Evolutionary conservation across 2,113 vertebrate genomes (phyloP), one percentile per base, ranked within the genome.

Genomic region (Prolemur simus): DNA sequence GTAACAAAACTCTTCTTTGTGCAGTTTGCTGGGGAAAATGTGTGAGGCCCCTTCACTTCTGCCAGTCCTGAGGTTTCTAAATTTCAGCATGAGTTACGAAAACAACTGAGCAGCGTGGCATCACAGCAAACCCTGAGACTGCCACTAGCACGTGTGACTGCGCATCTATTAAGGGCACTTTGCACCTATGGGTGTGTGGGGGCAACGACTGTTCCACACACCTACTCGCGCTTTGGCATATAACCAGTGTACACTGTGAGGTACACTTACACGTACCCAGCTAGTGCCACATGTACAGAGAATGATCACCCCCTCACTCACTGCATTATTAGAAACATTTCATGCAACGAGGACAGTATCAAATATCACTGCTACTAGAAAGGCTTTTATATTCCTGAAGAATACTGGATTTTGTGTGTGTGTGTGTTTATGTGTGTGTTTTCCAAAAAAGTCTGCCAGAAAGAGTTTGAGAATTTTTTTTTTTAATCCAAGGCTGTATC

Each of bases 401-500:
- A 58, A 97, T 21, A 85, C 15, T 49, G 56, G 15, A 52, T 21
- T n/a, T n/a, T 21, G 4, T 11, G 8, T 8, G 4, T 8, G 18
- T 60, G 21, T 64, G 20, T 58, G 17, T 21, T 4, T 58, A 10
- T 71, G 69, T 71, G 2, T 84, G 69, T 66, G 18, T 88, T 83
- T 84, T 96, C 52, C 23, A 93, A 64, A 82, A 81, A 68, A 95
- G 68, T 94, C 87, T 96, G 52, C 6, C 86, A 89, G 60, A 97
- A 39, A 69, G 52, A 96, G 93, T 93, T 82, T 23, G 96, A 96
- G 64, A 97, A 94, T 90, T 5, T 91, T 95, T 93, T 95, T 93
- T 95, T 94, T 94, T 34, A 97, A 98, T 90, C 52, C 83, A 95
- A 94, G 96, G 96, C 93, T 96, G 3, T 49, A 96, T 91, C 91